A percentile compares a stretch with the other conserved stretches of the same genome.
phyloP scores from a whole-genome alignment of 2,888 invertebrate species.

The Hypomecis punctinalis region DNA sequence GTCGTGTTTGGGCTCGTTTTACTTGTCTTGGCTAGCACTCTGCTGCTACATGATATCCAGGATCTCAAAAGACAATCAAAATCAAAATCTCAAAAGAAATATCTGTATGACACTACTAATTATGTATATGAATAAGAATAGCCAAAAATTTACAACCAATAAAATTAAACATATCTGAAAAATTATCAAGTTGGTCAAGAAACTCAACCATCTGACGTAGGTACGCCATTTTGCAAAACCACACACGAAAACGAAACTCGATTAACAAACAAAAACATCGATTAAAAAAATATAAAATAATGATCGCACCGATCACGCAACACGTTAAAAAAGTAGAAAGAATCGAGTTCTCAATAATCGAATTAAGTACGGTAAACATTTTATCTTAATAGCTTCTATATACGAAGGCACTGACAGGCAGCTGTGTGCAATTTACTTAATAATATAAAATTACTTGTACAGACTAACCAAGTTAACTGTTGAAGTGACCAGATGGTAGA shows the following conservation, averaged over 20 bases:
- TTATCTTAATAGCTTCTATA: slow-evolving; percentile 67
- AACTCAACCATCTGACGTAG: slow-evolving; percentile 7
- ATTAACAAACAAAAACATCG: slow-evolving; percentile 7
- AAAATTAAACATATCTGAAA: neutral
- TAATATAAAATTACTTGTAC: slow-evolving; percentile 64
- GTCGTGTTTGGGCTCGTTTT: too few species aligned
- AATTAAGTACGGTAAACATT: slow-evolving; percentile 79
- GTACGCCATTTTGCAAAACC: slow-evolving; percentile 17
- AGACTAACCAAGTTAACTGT: neutral
- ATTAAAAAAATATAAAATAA: slow-evolving; percentile 27
- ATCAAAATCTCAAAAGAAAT: too few species aligned
- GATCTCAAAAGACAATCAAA: too few species aligned
- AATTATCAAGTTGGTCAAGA: neutral
- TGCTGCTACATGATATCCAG: too few species aligned
- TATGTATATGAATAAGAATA: too few species aligned
- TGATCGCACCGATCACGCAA: slow-evolving; percentile 24
- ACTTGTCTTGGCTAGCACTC: too few species aligned
- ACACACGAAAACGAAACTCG: neutral
- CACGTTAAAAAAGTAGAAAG: slow-evolving; percentile 44
- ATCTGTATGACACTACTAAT: too few species aligned
- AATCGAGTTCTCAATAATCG: slow-evolving; percentile 64
- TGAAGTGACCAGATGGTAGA: neutral
- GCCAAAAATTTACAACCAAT: too few species aligned
- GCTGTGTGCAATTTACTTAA: slow-evolving; percentile 72
- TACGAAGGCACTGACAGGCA: slow-evolving; percentile 60